Conservation (phyloP, 2,888 invertebrate species). For the Morpho helenor region DNA sequence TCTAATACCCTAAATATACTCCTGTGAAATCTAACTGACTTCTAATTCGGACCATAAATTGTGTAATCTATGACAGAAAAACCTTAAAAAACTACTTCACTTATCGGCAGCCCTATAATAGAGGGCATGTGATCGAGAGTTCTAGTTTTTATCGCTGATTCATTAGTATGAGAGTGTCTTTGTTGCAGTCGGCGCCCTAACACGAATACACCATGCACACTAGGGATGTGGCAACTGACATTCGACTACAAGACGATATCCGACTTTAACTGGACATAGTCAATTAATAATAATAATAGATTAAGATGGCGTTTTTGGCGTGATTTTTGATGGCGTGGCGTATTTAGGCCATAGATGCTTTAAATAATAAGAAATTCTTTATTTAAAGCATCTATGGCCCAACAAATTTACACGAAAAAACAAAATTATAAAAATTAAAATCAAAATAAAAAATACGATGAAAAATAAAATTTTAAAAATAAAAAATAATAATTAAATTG, state of each 20-base stretch:
- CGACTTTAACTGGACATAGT: neutral
- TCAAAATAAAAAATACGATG: no score
- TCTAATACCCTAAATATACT: constrained; percentile 10
- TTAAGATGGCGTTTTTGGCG: no score
- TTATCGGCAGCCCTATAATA: constrained; percentile 48
- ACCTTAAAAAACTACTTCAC: constrained; percentile 17
- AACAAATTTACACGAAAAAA: no score
- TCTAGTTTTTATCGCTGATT: constrained; percentile 75
- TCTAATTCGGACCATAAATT: constrained; percentile 13
- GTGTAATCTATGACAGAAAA: constrained; percentile 14
- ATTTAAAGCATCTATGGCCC: no score
- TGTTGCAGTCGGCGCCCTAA: constrained; percentile 52
- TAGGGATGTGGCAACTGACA: constrained; percentile 26
- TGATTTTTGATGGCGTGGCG: no score
- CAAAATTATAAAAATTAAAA: no score
- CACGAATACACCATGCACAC: constrained; percentile 33
- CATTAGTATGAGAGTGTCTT: constrained; percentile 76
- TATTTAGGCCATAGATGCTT: no score
- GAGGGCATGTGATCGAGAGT: constrained; percentile 66
- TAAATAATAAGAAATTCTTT: no score
- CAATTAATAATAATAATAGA: no score
- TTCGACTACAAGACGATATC: neutral
- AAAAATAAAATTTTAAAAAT: no score
- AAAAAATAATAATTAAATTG: no score
- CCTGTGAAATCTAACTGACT: constrained; percentile 3